Conservation (phyloP, 2,888 invertebrate genomes). For the Andrena haemorrhoa region DNA sequence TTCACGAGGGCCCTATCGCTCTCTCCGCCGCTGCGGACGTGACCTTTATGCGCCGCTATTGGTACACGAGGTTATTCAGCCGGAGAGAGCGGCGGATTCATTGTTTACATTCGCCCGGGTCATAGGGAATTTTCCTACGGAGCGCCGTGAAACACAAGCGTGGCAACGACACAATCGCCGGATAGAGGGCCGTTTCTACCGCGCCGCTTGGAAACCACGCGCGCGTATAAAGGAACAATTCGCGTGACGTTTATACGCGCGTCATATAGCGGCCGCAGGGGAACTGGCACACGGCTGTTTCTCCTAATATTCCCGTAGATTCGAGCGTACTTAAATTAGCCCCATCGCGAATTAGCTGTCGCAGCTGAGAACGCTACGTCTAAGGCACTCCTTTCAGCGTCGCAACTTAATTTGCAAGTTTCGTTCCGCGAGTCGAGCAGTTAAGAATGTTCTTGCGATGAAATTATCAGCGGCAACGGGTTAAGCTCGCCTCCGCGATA, state of each 20-base stretch:
- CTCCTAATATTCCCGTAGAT: slow-evolving; percentile 44
- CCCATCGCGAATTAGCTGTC: slow-evolving; percentile 23
- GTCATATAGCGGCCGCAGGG: slow-evolving; percentile 2
- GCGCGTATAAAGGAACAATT: slow-evolving; percentile 48
- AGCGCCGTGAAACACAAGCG: slow-evolving; percentile 27
- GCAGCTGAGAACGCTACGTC: background rate
- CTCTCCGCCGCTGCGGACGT: slow-evolving; percentile 44
- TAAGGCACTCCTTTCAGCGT: slow-evolving; percentile 1
- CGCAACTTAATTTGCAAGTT: slow-evolving; percentile 49
- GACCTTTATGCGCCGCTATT: slow-evolving; percentile 61
- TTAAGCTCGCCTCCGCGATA: background rate
- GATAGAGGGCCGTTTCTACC: slow-evolving; percentile 32
- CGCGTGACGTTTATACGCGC: slow-evolving; percentile 33
- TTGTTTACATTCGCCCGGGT: slow-evolving; percentile 60
- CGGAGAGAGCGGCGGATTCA: slow-evolving; percentile 45
- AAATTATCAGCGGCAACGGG: slow-evolving; percentile 17
- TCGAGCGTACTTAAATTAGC: slow-evolving; percentile 52
- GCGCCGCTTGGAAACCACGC: background rate
- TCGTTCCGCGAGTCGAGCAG: slow-evolving; percentile 21
- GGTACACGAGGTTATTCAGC: slow-evolving; percentile 67
- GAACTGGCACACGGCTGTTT: slow-evolving; percentile 40
- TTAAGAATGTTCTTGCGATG: slow-evolving; percentile 39
- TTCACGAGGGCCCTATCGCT: slow-evolving; percentile 50
- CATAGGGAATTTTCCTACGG: slow-evolving; percentile 49
- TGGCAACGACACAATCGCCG: slow-evolving; percentile 35